These are phyloP conservation scores for Parochlus steinenii DNA, from an alignment of 2,888 invertebrate species.

Conservation along the genomic window DNA sequence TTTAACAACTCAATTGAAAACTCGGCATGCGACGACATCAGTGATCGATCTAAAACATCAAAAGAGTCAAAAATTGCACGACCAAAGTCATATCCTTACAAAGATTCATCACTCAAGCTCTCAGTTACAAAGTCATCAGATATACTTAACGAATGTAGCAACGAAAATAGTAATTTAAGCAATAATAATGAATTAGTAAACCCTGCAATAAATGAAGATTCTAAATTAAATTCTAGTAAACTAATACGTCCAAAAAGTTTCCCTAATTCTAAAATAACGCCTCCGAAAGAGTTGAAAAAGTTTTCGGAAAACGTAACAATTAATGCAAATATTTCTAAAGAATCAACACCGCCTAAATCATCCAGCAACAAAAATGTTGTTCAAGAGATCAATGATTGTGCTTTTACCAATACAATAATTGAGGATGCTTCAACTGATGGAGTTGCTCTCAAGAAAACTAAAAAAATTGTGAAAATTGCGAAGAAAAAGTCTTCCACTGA, in stretches of 20 bases:
- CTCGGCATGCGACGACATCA: slow-evolving; percentile 20
- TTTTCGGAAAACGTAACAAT: slow-evolving; percentile 16
- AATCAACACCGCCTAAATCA: neutral
- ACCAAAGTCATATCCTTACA: slow-evolving; percentile 39
- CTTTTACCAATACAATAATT: slow-evolving; percentile 10
- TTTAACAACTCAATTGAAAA: slow-evolving; percentile 2
- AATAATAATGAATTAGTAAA: too few relatives aligned
- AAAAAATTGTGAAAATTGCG: slow-evolving; percentile 13
- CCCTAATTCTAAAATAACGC: slow-evolving; percentile 30
- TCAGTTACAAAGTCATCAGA: neutral
- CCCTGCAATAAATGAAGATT: too few relatives aligned
- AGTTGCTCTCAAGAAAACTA: slow-evolving; percentile 18
- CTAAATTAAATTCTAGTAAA: slow-evolving; percentile 18
- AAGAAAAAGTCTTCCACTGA: slow-evolving; percentile 17
- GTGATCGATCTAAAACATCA: slow-evolving; percentile 22
- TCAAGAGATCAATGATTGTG: too few relatives aligned
- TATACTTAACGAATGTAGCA: neutral
- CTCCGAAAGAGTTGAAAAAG: slow-evolving; percentile 26
- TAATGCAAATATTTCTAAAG: neutral
- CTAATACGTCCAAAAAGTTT: slow-evolving; percentile 41
- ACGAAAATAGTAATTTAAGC: too few relatives aligned
- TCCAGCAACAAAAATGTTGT: too few relatives aligned
- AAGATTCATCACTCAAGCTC: slow-evolving; percentile 19
- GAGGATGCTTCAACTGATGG: slow-evolving; percentile 10
- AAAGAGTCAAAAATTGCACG: slow-evolving; percentile 35